Base-by-base conservation (phyloP, 2,888 invertebrate species). In the Oasisia sp. region DNA sequence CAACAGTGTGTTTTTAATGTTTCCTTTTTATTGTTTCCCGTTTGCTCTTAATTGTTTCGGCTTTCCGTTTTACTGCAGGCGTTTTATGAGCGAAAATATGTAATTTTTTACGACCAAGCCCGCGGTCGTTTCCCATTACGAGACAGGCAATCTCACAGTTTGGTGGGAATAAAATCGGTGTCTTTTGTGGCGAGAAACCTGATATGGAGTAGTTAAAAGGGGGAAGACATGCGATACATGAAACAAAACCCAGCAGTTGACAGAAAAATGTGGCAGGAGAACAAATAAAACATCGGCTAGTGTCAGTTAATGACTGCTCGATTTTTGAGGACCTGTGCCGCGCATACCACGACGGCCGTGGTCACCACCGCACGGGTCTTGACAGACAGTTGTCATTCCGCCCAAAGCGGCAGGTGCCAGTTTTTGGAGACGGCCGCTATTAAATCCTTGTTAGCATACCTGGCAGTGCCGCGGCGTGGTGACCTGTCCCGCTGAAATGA, bases 391-490 rank as follows among this genome's bases (percentile, higher is more conserved):
- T 19, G 74, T 74, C n/a, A 74, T 74, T 74, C 27, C 27, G 74
- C n/a, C 27, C 7, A 27, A 74, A 27, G 74, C 27, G 74, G 74
- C 74, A 74, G 74, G n/a, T 74, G 74, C 74, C 74, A 74, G 74
- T 74, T 74, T 74, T 74, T 74, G 74, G 74, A 27, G 74, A 74
- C 74, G 27, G 74, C 74, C 27, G 74, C 74, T 74, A 74, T 74
- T 74, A 74, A 74, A 74, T 74, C 74, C 74, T 74, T 74, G 74
- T 74, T 74, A 74, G 74, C 74, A 74, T 74, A 74, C 74, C 74
- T 74, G 74, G 19, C n/a, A 74, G 74, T 56, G 56, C 56, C 56
- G 9, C 56, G 56, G 38, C 38, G 38, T 19, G 19, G 56, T 74
- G 74, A 74, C 74, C 74, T 74, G 74, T 74, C 74, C 74, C 74